Evolutionary conservation across 2,113 vertebrate genomes (phyloP).

Genomic region (Mionectes macconnelli): DNA sequence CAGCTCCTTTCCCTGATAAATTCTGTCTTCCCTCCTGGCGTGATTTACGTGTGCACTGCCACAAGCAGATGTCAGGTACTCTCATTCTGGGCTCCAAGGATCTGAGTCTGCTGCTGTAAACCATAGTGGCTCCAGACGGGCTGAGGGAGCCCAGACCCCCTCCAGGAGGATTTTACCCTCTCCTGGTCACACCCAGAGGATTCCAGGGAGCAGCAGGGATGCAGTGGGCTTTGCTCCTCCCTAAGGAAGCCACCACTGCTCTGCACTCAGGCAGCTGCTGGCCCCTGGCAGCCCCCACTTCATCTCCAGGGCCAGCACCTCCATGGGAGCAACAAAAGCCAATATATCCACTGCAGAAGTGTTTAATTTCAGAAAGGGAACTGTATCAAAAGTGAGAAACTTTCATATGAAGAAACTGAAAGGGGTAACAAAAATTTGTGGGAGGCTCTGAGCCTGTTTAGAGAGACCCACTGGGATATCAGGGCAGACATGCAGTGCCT

Average conservation of each 20-base stretch:
- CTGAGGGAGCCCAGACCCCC: background rate
- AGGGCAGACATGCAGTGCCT: background rate
- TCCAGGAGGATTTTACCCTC: background rate
- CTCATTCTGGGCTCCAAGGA: background rate
- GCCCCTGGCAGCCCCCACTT: background rate
- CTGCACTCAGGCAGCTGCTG: background rate
- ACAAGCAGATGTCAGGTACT: background rate
- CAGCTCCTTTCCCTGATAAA: background rate
- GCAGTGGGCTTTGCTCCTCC: background rate
- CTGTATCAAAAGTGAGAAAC: background rate
- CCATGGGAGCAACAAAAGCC: background rate
- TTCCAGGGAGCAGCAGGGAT: background rate
- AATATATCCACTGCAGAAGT: background rate
- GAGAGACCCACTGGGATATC: background rate
- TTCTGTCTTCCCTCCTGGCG: background rate
- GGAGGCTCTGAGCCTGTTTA: background rate
- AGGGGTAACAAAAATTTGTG: background rate
- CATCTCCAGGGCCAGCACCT: background rate
- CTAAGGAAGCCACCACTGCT: background rate
- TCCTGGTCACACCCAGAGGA: background rate
- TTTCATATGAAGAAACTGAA: background rate
- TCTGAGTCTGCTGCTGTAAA: slow-evolving; percentile 48
- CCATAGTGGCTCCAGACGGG: background rate
- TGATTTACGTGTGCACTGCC: background rate
- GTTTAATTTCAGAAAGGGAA: background rate